Evolutionary conservation across 2,888 invertebrate genomes (phyloP), one percentile per base, ranked within the genome.

Genomic region (Latrodectus elegans): DNA sequence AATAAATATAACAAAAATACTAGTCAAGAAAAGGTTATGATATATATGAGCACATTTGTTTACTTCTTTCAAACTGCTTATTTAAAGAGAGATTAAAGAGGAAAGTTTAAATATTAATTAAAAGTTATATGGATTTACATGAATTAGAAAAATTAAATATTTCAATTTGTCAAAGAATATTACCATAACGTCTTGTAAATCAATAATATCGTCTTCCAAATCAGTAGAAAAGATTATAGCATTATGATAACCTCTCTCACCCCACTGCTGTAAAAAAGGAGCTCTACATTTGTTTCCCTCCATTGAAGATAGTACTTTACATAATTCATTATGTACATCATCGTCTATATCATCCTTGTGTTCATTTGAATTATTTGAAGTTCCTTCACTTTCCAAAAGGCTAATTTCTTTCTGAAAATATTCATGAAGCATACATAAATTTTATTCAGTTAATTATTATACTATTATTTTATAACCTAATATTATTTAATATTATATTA

Each of bases 211-310:
- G 38, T 73, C 83, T 15, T 88, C 80, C 10, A 91, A 90, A 77
- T 92, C 91, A 0, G 91, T 91, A 11, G 91, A 90, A 91, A 95
- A 95, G 89, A 97, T 94, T 93, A 97, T 95, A 2, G 97, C 97
- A 94, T 97, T 97, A 92, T 97, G 96, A 90, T 96, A 95, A 79
- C 94, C 94, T 22, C 91, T 94, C 64, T 91, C 91, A 74, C 96
- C 96, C 96, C 96, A 97, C 88, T 94, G 94, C 91, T 95, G 95
- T 84, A 94, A 94, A 92, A 95, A 96, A 38, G 97, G 96, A 10
- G 97, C 97, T 90, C 95, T 95, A 93, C 97, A 97, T 92, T 96
- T 97, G 93, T 95, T 95, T 38, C 97, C 97, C 91, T 96, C 93
- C 83, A 97, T 93, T 60, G 94, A 93, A 89, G 94, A 93, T 80